These are phyloP conservation scores for Tetheella fluctuosa DNA, from an alignment of 2,888 invertebrate genomes.

Conservation along the genomic window DNA sequence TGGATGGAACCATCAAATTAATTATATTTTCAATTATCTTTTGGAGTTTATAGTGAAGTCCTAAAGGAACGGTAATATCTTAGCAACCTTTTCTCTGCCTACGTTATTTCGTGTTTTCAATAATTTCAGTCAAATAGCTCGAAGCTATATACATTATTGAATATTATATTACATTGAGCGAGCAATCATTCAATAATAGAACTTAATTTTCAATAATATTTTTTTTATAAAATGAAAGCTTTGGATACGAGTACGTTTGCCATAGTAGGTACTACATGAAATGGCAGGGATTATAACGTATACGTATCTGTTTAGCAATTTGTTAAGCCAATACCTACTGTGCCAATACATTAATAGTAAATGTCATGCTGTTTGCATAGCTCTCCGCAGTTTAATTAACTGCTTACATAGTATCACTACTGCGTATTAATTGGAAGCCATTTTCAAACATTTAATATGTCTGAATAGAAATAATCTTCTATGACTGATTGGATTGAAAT, in stretches of 20 bases:
- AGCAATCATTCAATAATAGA: too few relatives aligned
- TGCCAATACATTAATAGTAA: neutral
- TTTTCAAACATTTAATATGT: neutral
- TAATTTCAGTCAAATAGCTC: constrained; percentile 6
- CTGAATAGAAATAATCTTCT: too few relatives aligned
- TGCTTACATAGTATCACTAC: neutral
- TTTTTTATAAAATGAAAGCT: neutral
- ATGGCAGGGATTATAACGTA: neutral
- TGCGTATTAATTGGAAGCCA: neutral
- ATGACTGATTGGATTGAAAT: too few relatives aligned
- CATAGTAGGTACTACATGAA: neutral
- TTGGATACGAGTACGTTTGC: neutral
- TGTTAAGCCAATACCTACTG: too few relatives aligned
- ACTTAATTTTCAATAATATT: neutral
- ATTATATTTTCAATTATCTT: constrained; percentile 14
- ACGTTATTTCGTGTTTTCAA: constrained; percentile 4
- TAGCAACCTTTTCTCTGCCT: constrained; percentile 5
- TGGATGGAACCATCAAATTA: neutral
- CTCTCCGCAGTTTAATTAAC: neutral
- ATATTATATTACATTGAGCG: neutral
- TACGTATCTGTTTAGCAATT: too few relatives aligned
- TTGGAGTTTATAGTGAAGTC: neutral
- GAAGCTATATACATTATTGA: neutral
- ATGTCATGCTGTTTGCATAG: neutral
- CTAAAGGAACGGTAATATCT: neutral